A percentile compares a stretch with the other conserved stretches of the same genome.
Evolutionary conservation across 2,113 vertebrate species (phyloP).

Genomic region (Atractosteus spatula): DNA sequence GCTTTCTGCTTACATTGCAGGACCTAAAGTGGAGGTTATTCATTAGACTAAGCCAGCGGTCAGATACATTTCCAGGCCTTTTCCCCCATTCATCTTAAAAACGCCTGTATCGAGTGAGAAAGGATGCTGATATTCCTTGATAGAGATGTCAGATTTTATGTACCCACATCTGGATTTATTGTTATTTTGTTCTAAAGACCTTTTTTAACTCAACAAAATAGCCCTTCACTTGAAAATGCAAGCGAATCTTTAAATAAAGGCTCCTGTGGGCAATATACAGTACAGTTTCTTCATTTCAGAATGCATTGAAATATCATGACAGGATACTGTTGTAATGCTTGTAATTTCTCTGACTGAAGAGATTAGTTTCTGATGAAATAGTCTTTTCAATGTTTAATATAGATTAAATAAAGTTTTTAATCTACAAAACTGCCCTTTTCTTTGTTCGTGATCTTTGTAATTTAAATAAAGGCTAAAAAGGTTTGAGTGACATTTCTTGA

Average conservation of each 20-base stretch:
- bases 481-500: too few relatives aligned
- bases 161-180: slow-evolving; percentile 97
- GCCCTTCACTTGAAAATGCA: slow-evolving; percentile 78
- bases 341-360: too few relatives aligned
- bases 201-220: slow-evolving; percentile 75
- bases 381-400: too few relatives aligned
- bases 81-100: slow-evolving; percentile 99
- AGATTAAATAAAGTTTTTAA: too few relatives aligned
- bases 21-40: slow-evolving; percentile 99
- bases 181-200: slow-evolving; percentile 99
- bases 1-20: slow-evolving; percentile 99
- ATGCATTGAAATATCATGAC: too few relatives aligned
- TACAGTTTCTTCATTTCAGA: too few relatives aligned
- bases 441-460: too few relatives aligned
- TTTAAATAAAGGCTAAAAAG: too few relatives aligned
- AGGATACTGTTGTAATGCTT: too few relatives aligned
- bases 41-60: slow-evolving; percentile 97
- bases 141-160: slow-evolving; percentile 98
- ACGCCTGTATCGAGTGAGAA: slow-evolving; percentile 90
- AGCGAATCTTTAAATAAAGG: not conserved
- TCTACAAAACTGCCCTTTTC: too few relatives aligned
- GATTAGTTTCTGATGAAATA: too few relatives aligned
- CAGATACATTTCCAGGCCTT: slow-evolving; percentile 99
- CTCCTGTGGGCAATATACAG: not conserved
- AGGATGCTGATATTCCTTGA: slow-evolving; percentile 98